phyloP scores from a whole-genome alignment of 2,888 invertebrate species.

The Theristus sp. region DNA sequence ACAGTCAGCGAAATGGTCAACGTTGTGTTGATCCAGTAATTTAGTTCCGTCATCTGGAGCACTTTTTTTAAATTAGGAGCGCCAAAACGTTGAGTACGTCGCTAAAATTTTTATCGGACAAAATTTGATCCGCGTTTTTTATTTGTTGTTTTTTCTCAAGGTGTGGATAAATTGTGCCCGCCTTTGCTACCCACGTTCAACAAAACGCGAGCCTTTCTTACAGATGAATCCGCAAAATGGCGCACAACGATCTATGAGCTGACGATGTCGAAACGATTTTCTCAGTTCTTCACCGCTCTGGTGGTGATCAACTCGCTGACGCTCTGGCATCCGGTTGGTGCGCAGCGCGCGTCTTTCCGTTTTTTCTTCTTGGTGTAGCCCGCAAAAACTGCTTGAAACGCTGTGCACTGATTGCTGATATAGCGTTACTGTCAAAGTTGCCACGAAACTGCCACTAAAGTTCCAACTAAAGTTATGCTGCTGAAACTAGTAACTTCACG shows the following conservation, averaged over 20 bases:
- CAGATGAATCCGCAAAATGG: constrained; percentile 42
- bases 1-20: no score
- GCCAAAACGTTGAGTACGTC: background rate
- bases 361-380: constrained; percentile 28
- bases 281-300: constrained; percentile 74
- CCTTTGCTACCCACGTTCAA: background rate
- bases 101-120: background rate
- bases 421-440: no score
- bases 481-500: no score
- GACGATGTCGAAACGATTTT: constrained; percentile 86
- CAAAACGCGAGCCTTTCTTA: background rate
- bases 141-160: background rate
- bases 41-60: background rate
- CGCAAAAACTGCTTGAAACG: no score
- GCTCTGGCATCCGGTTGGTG: constrained; percentile 55
- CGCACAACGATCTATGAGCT: constrained; percentile 91
- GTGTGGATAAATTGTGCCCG: background rate
- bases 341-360: constrained; percentile 39
- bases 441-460: no score
- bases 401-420: no score
- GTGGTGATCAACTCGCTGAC: constrained; percentile 81
- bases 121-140: no score
- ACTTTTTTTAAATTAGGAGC: background rate
- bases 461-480: no score
- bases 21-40: no score